phyloP scores from a whole-genome alignment of 2,113 vertebrate species.

The Chrysochloris asiatica region DNA sequence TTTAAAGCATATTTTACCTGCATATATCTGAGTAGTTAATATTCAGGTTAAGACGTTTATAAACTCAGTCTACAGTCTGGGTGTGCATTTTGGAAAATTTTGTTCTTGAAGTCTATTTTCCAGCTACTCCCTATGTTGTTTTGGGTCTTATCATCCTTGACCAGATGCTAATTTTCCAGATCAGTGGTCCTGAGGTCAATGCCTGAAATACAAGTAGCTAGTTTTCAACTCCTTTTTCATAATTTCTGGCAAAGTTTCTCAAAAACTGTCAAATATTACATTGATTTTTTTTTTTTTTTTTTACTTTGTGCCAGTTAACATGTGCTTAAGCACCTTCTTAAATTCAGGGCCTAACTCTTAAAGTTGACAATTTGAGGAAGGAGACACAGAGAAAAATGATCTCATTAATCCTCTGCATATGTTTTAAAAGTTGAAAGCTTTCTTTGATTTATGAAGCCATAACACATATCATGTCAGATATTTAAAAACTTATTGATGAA shows the following conservation, averaged over 20 bases:
- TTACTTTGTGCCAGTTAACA: background rate
- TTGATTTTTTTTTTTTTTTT: conserved; percentile 26
- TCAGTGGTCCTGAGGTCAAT: conserved; percentile 30
- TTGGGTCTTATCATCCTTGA: conserved; percentile 1
- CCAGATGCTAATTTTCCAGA: conserved; percentile 59
- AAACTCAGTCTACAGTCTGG: background rate
- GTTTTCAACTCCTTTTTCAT: conserved; percentile 32
- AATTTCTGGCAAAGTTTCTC: conserved; percentile 45
- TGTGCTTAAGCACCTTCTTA: background rate
- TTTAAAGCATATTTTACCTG: background rate
- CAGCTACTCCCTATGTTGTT: background rate
- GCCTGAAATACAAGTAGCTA: background rate
- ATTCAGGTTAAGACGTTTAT: background rate
- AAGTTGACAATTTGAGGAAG: background rate
- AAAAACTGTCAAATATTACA: conserved; percentile 32
- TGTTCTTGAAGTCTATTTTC: conserved; percentile 42
- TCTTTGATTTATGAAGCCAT: no score
- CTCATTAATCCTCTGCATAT: background rate
- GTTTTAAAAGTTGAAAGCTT: background rate
- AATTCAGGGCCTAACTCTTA: background rate
- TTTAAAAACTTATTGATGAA: conserved; percentile 27
- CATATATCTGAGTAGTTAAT: background rate
- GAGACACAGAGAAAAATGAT: background rate
- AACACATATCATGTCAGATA: background rate
- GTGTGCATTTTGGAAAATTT: background rate